Evolutionary conservation across 1,140 invertebrate genomes (phyloP).

Genomic region (Calosoma granatense): DNA sequence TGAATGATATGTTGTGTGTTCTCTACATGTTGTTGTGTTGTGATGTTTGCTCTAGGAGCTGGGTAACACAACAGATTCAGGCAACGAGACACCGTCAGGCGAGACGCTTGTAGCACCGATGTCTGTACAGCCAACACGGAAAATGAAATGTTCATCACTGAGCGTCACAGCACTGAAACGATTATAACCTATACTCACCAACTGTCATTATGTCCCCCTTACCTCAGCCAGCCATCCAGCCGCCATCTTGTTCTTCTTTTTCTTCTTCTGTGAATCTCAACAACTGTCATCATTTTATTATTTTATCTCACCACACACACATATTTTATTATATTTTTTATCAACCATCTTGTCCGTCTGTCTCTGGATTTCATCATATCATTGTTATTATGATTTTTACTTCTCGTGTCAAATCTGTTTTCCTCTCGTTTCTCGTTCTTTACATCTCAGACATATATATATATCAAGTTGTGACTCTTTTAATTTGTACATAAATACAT

Average conservation of each 20-base stretch:
- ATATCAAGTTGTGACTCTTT: neutral
- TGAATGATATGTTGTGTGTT: too few species aligned
- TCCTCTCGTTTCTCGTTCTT: too few species aligned
- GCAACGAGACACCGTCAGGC: slow-evolving; percentile 43
- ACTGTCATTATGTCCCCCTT: neutral
- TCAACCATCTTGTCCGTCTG: neutral
- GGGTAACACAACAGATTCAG: slow-evolving; percentile 43
- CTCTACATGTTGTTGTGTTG: too few species aligned
- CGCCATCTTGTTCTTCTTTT: neutral
- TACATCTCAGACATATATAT: neutral
- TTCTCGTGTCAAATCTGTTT: too few species aligned
- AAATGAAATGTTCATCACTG: slow-evolving; percentile 51
- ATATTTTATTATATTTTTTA: neutral
- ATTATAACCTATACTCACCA: slow-evolving; percentile 35
- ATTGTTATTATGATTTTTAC: too few species aligned
- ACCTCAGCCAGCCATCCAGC: neutral
- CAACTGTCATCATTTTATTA: too few species aligned
- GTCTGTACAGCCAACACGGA: slow-evolving; percentile 70
- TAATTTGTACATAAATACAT: slow-evolving; percentile 5
- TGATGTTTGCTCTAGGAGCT: slow-evolving; percentile 45
- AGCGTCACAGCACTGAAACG: slow-evolving; percentile 47
- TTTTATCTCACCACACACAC: too few species aligned
- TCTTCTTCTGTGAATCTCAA: too few species aligned
- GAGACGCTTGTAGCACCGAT: slow-evolving; percentile 62
- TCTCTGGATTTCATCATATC: neutral